These are phyloP conservation scores for Amblyornis subalaris DNA, from an alignment of 2,113 vertebrate species.

Conservation along the genomic window DNA sequence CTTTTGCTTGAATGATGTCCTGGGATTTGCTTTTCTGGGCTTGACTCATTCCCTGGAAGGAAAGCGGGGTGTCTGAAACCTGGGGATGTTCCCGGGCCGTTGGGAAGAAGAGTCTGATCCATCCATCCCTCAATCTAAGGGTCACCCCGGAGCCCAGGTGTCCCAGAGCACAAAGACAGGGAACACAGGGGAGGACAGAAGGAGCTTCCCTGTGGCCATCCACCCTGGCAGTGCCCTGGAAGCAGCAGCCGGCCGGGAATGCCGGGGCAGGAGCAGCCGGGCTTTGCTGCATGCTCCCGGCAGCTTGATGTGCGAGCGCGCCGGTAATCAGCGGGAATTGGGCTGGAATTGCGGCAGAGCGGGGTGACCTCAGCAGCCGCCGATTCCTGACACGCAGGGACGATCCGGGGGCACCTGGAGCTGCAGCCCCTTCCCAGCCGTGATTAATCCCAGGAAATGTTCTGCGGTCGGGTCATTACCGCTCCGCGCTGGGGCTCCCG, in stretches of 20 bases:
- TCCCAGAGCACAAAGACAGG: background rate
- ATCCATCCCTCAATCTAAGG: background rate
- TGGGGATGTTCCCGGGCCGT: background rate
- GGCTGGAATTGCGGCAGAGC: background rate
- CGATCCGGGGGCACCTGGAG: constrained; percentile 21
- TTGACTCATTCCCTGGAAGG: background rate
- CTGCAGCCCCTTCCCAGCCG: background rate
- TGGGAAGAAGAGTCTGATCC: background rate
- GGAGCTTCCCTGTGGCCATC: background rate
- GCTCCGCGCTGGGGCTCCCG: background rate
- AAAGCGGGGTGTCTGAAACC: background rate
- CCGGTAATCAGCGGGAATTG: background rate
- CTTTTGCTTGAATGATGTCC: background rate
- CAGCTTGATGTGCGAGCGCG: background rate
- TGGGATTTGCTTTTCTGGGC: background rate
- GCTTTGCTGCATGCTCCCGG: background rate
- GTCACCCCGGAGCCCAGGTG: background rate
- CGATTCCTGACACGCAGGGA: background rate
- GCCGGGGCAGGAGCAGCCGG: background rate
- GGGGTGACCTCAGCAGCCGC: background rate
- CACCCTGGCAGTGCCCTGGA: background rate
- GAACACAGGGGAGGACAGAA: background rate
- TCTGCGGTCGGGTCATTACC: constrained; percentile 52
- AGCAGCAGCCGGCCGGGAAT: background rate
- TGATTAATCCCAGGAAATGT: constrained; percentile 62